Conservation (phyloP, 2,888 invertebrate genomes). For the Corbicula japonica region DNA sequence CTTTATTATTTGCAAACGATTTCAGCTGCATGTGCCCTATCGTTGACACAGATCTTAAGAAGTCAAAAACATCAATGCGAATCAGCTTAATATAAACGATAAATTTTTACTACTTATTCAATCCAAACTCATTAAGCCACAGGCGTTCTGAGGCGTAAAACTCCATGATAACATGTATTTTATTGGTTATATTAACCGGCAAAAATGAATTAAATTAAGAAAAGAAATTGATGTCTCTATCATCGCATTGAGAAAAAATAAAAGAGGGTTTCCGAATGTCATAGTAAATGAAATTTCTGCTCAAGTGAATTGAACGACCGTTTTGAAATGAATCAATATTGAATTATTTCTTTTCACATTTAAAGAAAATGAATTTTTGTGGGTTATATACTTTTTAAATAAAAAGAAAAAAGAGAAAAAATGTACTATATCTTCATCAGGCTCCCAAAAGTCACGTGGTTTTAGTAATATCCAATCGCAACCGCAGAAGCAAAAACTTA, state of each 20-base stretch:
- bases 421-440: too few relatives aligned
- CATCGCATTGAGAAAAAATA: constrained; percentile 7
- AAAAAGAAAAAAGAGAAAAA: too few relatives aligned
- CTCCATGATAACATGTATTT: constrained; percentile 37
- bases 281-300: too few relatives aligned
- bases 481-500: constrained; percentile 19
- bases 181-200: constrained; percentile 44
- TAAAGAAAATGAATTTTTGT: too few relatives aligned
- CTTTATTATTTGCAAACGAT: too few relatives aligned
- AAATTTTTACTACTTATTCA: constrained; percentile 25
- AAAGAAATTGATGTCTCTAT: not conserved
- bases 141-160: constrained; percentile 12
- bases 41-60: too few relatives aligned
- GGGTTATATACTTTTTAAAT: too few relatives aligned
- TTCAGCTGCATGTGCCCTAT: too few relatives aligned
- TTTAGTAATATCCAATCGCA: constrained; percentile 23
- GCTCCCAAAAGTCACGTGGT: constrained; percentile 6
- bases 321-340: too few relatives aligned
- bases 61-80: constrained; percentile 2
- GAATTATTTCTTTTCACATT: too few relatives aligned
- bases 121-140: constrained; percentile 31
- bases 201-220: constrained; percentile 38
- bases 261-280: not conserved
- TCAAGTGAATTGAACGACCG: too few relatives aligned
- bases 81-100: constrained; percentile 23